Evolutionary conservation across 35 echinoderm and acorn worm genomes (phyloP), one percentile per base, ranked within the genome.

Genomic region (Apostichopus japonicus): DNA sequence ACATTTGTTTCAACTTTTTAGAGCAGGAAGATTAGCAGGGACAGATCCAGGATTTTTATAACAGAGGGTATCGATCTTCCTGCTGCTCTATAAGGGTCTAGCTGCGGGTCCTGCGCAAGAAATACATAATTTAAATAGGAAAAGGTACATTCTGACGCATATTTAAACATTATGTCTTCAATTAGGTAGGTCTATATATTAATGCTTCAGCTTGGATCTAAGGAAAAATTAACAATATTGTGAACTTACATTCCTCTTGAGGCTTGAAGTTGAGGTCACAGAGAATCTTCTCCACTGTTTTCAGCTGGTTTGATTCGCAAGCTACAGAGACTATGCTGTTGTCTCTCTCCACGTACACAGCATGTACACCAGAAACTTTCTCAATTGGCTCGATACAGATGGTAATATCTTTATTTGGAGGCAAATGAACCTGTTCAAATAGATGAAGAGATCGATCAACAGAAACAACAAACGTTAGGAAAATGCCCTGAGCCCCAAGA

Each of bases 321-420:
- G 81, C 81, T 21, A 84, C 81, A 58, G 81, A 84, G 17, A 84
- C 81, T n/a, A 55, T 84, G 81, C 56, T 58, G 8, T 2, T 17
- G 13, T 21, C 54, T 23, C 23, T 84, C 5, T 84, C 81, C 27
- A 58, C 23, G 11, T 84, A 57, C 8, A 84, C 81, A 57, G 54
- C 54, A 58, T 84, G 54, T 10, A 84, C 81, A 9, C 81, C 81
- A 57, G 16, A 16, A 0, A 84, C 10, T 56, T 17, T 58, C 51
- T 84, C 51, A 59, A 84, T 84, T 19, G 81, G 54, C 16, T 51
- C 5, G 9, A 84, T 10, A 24, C 81, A 84, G 1, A 21, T 58
- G 6, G 15, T 84, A 84, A 84, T 84, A 58, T 84, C 81, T 54
- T 84, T 84, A 22, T 23, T 58, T 2, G 54, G 54, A 17, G 81